Conservation (phyloP, 2,888 invertebrate species). For the Archips crataeganus region DNA sequence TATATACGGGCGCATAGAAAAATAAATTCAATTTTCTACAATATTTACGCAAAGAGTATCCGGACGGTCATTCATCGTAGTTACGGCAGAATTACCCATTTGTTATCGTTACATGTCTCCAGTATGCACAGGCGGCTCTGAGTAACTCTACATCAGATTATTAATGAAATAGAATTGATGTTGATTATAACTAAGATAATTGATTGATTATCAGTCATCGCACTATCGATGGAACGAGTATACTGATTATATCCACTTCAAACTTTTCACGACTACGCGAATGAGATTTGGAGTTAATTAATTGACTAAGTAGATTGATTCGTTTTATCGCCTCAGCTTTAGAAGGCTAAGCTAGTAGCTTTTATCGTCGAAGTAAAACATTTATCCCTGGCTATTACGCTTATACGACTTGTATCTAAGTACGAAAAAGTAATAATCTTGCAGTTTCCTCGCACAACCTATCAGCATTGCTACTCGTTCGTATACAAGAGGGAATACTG, state of each 20-base stretch:
- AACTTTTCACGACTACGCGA: not conserved
- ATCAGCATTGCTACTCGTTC: too few relatives aligned
- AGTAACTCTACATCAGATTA: not conserved
- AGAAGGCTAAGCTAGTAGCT: not conserved
- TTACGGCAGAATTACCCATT: not conserved
- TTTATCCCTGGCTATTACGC: not conserved
- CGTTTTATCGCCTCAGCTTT: conserved; percentile 1
- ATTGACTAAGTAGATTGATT: not conserved
- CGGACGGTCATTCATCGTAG: conserved; percentile 3
- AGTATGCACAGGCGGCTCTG: not conserved
- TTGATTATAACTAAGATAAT: conserved; percentile 9
- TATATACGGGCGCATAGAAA: not conserved
- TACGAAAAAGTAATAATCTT: too few relatives aligned
- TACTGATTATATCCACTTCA: conserved; percentile 12
- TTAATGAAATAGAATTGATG: conserved; percentile 7
- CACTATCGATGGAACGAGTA: conserved; percentile 3
- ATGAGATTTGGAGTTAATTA: conserved; percentile 15
- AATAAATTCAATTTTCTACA: not conserved
- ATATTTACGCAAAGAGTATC: not conserved
- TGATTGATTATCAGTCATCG: conserved; percentile 10
- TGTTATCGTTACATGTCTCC: not conserved
- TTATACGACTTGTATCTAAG: not conserved
- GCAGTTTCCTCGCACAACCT: too few relatives aligned
- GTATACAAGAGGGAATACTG: too few relatives aligned
- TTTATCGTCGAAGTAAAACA: conserved; percentile 2